Conservation (phyloP, 2,888 invertebrate genomes). For the Xylocampa areola region DNA sequence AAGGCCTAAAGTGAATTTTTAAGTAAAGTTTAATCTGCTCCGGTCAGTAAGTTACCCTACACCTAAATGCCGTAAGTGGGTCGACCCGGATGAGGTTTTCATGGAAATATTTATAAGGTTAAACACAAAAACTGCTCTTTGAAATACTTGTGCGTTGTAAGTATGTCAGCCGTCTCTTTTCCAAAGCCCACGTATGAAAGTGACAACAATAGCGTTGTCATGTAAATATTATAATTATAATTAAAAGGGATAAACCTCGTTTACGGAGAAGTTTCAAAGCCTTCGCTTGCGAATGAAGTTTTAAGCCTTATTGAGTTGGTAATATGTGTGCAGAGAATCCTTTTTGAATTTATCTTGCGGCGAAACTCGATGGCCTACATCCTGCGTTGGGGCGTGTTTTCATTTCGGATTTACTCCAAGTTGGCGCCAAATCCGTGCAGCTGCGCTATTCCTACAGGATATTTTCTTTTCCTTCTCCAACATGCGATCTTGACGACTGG, state of each 20-base stretch:
- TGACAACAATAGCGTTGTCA: slow-evolving; percentile 65
- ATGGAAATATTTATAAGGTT: slow-evolving; percentile 73
- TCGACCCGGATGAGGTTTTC: slow-evolving; percentile 69
- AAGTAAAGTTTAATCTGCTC: slow-evolving; percentile 62
- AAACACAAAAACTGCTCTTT: slow-evolving; percentile 69
- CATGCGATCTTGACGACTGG: slow-evolving; percentile 86
- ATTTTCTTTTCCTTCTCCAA: slow-evolving; percentile 86
- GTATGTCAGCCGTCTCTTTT: slow-evolving; percentile 59
- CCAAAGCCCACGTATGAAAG: slow-evolving; percentile 47
- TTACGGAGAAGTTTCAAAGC: slow-evolving; percentile 78
- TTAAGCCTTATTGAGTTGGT: slow-evolving; percentile 87
- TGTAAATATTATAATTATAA: slow-evolving; percentile 74
- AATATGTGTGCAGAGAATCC: slow-evolving; percentile 80
- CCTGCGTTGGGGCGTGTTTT: slow-evolving; percentile 80
- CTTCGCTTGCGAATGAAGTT: slow-evolving; percentile 80
- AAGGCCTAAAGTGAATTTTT: slow-evolving; percentile 57
- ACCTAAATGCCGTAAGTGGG: slow-evolving; percentile 73
- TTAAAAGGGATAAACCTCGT: slow-evolving; percentile 81
- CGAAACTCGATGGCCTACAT: slow-evolving; percentile 82
- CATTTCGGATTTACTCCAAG: slow-evolving; percentile 87
- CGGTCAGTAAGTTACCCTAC: slow-evolving; percentile 68
- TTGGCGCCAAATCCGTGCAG: slow-evolving; percentile 85
- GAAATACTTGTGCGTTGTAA: slow-evolving; percentile 50
- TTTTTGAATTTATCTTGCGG: slow-evolving; percentile 83
- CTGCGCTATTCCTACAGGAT: slow-evolving; percentile 83